Conservation (phyloP, 2,888 invertebrate species). For the Pseudococcus viburni region DNA sequence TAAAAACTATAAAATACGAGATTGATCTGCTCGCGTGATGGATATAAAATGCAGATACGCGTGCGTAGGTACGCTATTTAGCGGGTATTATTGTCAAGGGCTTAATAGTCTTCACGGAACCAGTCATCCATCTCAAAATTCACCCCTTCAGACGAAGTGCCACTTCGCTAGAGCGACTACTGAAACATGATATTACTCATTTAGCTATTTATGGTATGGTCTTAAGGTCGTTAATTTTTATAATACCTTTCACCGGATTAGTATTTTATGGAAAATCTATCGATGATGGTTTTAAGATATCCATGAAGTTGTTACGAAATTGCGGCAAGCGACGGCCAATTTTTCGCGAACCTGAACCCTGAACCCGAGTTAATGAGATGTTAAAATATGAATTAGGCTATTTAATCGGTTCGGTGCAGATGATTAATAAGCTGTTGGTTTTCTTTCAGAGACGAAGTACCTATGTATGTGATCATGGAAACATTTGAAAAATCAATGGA, state of each 20-base stretch:
- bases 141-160: constrained; percentile 61
- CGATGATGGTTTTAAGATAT: background rate
- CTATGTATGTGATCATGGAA: background rate
- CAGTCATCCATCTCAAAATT: constrained; percentile 65
- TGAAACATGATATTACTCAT: constrained; percentile 64
- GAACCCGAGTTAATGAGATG: constrained; percentile 19
- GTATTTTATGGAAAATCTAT: constrained; percentile 25
- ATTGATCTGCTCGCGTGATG: constrained; percentile 42
- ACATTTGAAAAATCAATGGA: background rate
- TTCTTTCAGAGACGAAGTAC: background rate
- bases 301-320: background rate
- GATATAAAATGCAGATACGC: constrained; percentile 22
- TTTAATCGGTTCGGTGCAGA: background rate
- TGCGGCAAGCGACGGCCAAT: constrained; percentile 3
- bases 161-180: constrained; percentile 58
- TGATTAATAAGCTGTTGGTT: background rate
- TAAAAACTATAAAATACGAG: constrained; percentile 49
- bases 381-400: background rate
- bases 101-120: constrained; percentile 52
- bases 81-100: constrained; percentile 51
- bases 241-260: constrained; percentile 49
- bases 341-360: background rate
- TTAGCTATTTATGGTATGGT: constrained; percentile 42
- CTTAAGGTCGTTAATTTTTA: constrained; percentile 22
- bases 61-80: background rate